A percentile compares a stretch with the other conserved stretches of the same genome.
Evolutionary conservation across 2,797 vertebrate species (phyloP).

Genomic region (Euthynnus affinis): DNA sequence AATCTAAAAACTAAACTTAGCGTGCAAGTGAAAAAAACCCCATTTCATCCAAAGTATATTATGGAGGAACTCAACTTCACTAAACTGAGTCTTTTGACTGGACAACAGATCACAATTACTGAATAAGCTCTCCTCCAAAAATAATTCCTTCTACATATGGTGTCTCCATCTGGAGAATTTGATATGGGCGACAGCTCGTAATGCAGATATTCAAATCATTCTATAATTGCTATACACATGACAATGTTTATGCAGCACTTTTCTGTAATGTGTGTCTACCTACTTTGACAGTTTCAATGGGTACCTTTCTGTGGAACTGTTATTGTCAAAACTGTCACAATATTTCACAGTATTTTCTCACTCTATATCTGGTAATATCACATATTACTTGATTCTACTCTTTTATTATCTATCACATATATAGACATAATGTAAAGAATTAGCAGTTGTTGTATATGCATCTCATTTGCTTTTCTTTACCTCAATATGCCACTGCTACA

Average conservation of each 20-base stretch:
- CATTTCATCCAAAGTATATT: not conserved
- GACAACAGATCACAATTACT: conserved; percentile 38
- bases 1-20: too few relatives aligned
- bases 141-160: conserved; percentile 53
- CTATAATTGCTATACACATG: conserved; percentile 34
- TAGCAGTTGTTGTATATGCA: not conserved
- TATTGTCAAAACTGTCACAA: not conserved
- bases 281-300: not conserved
- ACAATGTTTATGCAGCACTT: conserved; percentile 14
- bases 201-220: conserved; percentile 28
- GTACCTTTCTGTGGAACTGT: not conserved
- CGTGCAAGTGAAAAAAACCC: not conserved
- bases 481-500: not conserved
- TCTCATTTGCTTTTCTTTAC: not conserved
- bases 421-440: not conserved
- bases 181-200: conserved; percentile 54
- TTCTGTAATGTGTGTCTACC: not conserved
- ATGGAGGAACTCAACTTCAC: not conserved
- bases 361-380: too few relatives aligned
- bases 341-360: not conserved
- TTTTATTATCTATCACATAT: not conserved
- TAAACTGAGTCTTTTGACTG: conserved; percentile 24
- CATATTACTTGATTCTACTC: too few relatives aligned
- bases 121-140: conserved; percentile 23
- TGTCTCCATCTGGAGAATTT: conserved; percentile 60